phyloP scores from a whole-genome alignment of 2,113 vertebrate species.

The Trichomycterus rosablanca region DNA sequence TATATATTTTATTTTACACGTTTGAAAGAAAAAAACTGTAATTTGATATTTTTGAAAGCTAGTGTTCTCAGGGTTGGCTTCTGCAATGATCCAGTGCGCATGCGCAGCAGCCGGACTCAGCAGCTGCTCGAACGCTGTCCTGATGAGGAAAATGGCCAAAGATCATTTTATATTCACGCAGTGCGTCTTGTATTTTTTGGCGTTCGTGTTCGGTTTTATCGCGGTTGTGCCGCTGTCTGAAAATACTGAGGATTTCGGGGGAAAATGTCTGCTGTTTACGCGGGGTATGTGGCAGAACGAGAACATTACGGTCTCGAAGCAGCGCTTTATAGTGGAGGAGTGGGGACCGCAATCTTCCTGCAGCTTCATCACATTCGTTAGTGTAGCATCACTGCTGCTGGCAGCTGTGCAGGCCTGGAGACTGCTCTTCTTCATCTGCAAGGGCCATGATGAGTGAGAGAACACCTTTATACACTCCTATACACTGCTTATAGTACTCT shows the following conservation, averaged over 20 bases:
- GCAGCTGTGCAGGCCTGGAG: slow-evolving; percentile 93
- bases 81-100: slow-evolving; percentile 55
- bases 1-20: no score
- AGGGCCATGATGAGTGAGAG: slow-evolving; percentile 95
- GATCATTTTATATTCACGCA: slow-evolving; percentile 84
- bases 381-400: slow-evolving; percentile 85
- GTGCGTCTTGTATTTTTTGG: slow-evolving; percentile 84
- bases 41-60: no score
- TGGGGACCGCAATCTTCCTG: slow-evolving; percentile 91
- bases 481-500: no score
- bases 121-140: slow-evolving; percentile 40
- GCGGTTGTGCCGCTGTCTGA: slow-evolving; percentile 90
- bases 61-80: not conserved
- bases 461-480: slow-evolving; percentile 1
- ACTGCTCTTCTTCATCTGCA: slow-evolving; percentile 89
- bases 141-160: slow-evolving; percentile 77
- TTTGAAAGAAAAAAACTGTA: no score
- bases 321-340: slow-evolving; percentile 93
- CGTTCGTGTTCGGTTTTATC: slow-evolving; percentile 88
- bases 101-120: slow-evolving; percentile 46
- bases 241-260: slow-evolving; percentile 86
- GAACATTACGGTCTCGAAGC: slow-evolving; percentile 89
- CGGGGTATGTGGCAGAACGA: slow-evolving; percentile 94
- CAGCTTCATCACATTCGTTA: slow-evolving; percentile 88
- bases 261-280: slow-evolving; percentile 91